phyloP scores from a whole-genome alignment of 2,888 invertebrate species.

The Pseudeuparius sepicola region DNA sequence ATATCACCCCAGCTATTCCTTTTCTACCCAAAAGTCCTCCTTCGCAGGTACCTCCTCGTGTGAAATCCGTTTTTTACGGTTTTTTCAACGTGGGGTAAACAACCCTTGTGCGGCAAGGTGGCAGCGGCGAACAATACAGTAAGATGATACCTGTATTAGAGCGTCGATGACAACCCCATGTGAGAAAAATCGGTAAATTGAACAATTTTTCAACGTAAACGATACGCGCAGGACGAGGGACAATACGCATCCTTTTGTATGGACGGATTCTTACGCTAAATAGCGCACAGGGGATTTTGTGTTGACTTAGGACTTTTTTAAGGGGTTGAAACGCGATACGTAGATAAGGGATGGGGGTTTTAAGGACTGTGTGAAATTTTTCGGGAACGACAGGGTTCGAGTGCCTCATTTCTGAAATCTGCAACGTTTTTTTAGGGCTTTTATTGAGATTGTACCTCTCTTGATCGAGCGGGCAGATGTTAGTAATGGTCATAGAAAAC shows the following conservation, averaged over 20 bases:
- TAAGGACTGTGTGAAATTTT: slow-evolving; percentile 21
- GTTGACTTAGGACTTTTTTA: slow-evolving; percentile 13
- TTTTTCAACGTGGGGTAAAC: slow-evolving; percentile 23
- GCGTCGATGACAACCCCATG: slow-evolving; percentile 30
- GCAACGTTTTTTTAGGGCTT: too few species aligned
- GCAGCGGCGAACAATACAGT: slow-evolving; percentile 25
- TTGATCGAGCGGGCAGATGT: too few species aligned
- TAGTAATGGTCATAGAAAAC: too few species aligned
- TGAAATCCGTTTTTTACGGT: slow-evolving; percentile 4
- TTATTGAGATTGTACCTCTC: too few species aligned
- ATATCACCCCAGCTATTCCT: slow-evolving; percentile 7
- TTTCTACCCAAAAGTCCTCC: not conserved
- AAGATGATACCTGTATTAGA: slow-evolving; percentile 39
- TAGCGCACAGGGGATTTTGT: slow-evolving; percentile 16
- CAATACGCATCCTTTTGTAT: too few species aligned
- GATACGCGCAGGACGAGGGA: too few species aligned
- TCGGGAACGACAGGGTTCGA: too few species aligned
- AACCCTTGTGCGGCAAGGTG: slow-evolving; percentile 30
- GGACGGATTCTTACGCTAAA: too few species aligned
- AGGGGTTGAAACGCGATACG: slow-evolving; percentile 4
- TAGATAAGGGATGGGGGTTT: slow-evolving; percentile 16
- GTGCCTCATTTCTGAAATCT: too few species aligned
- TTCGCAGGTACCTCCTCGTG: slow-evolving; percentile 2
- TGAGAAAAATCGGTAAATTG: slow-evolving; percentile 31
- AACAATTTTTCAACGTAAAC: slow-evolving; percentile 31